A percentile compares a stretch with the other conserved stretches of the same genome.
These are phyloP conservation scores for Acestrorhynchus altus DNA, from an alignment of 2,797 vertebrate genomes.

Conservation along the genomic window DNA sequence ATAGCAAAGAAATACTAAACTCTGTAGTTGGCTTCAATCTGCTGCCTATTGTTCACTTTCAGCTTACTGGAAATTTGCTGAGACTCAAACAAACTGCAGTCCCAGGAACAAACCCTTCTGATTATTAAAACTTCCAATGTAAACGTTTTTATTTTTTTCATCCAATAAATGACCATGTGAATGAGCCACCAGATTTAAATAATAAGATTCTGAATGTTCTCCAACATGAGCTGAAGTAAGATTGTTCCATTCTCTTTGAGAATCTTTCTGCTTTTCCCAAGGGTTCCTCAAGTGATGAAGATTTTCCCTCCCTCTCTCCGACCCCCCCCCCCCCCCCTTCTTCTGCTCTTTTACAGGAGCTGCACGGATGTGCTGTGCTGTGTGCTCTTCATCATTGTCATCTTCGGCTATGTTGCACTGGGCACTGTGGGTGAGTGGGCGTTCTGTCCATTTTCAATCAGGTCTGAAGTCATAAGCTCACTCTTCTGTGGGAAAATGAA, in stretches of 20 bases:
- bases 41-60: background rate
- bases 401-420: constrained; percentile 83
- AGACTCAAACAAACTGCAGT: background rate
- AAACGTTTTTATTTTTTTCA: background rate
- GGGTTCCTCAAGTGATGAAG: constrained; percentile 14
- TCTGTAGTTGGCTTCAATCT: no score
- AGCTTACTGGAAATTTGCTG: background rate
- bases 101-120: background rate
- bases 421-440: constrained; percentile 86
- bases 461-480: background rate
- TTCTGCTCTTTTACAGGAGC: constrained; percentile 69
- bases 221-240: background rate
- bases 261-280: no score
- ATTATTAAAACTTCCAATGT: background rate
- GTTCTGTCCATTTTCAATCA: constrained; percentile 5
- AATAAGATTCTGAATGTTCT: background rate
- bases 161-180: background rate
- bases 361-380: constrained; percentile 90
- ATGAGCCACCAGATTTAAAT: background rate
- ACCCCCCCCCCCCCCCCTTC: no score
- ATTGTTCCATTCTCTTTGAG: background rate
- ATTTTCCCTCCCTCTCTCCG: background rate
- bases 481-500: constrained; percentile 19
- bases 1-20: no score
- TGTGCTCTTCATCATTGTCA: constrained; percentile 83